Evolutionary conservation across 2,113 vertebrate species (phyloP).

Genomic region (Chroicocephalus ridibundus): DNA sequence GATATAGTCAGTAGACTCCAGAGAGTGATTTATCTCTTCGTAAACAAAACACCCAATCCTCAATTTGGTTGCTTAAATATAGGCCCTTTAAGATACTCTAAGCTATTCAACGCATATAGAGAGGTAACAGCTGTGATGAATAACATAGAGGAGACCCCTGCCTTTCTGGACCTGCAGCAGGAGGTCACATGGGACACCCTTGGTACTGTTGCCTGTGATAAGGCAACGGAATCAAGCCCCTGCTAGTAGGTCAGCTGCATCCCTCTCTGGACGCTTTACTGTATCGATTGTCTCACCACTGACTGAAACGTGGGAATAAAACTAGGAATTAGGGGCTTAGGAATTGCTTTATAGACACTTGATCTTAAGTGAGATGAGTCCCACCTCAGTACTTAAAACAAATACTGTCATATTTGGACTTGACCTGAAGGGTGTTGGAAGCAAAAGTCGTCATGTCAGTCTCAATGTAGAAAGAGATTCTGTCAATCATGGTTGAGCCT

Average conservation of each 20-base stretch:
- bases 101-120: not conserved
- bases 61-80: not conserved
- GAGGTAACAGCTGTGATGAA: not conserved
- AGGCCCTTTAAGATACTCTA: not conserved
- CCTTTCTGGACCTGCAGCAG: not conserved
- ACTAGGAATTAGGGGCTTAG: not conserved
- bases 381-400: not conserved
- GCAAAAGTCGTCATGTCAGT: not conserved
- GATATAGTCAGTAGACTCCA: not conserved
- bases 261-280: not conserved
- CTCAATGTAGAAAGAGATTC: not conserved
- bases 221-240: fast-evolving
- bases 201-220: not conserved
- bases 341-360: not conserved
- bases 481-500: not conserved
- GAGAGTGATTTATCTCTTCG: not conserved
- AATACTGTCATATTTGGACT: not conserved
- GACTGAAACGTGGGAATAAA: not conserved
- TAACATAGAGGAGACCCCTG: not conserved
- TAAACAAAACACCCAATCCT: not conserved
- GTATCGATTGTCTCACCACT: not conserved
- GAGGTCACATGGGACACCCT: not conserved
- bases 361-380: not conserved
- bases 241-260: not conserved
- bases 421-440: not conserved